Base-by-base conservation (phyloP, 1,140 invertebrate species). In the Conopomorpha cramerella region DNA sequence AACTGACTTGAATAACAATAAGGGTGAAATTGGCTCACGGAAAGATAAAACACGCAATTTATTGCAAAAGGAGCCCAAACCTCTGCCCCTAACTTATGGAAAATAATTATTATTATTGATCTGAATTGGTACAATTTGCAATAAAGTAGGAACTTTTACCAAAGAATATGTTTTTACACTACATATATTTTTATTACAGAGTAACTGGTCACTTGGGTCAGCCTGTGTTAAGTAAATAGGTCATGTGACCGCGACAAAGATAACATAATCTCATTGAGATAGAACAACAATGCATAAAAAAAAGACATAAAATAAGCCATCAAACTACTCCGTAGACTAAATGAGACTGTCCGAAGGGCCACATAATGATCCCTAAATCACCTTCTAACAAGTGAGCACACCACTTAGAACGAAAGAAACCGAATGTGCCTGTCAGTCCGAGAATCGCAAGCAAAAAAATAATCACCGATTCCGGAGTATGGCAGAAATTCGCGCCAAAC, bases 401-500 rank as follows among this genome's bases (percentile, higher is more conserved):
- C 19, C 19, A 23, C 4, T 23, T 23, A n/a, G 4, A 23, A 23
- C 19, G 10, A 6, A 10, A 23, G 19, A 23, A 23, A 23, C 37
- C 50, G 52, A 55, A 64, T 63, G 58, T 57, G 55, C 62, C 56
- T 51, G 49, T 55, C 55, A 48, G 63, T 73, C 66, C 65, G 60
- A 55, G 65, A 61, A 67, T 66, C 62, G 58, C 53, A 43, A 54
- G 60, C 62, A 70, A 70, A 68, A 49, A 66, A 64, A 66, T 61
- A 63, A 61, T 71, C 62, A 59, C 54, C 55, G 65, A 70, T 74
- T 66, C 56, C 65, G 45, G 68, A 74, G 65, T 70, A 74, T 72
- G 65, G 67, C 65, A 74, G 67, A 74, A 63, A 74, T 74, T 74
- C 62, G 63, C 66, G 51, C 61, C 55, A 60, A 74, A n/a, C 65